Percentiles rank a stretch among this genome's conserved stretches.
Conservation (phyloP, 1,140 invertebrate species). For the Dendroctonus valens region DNA sequence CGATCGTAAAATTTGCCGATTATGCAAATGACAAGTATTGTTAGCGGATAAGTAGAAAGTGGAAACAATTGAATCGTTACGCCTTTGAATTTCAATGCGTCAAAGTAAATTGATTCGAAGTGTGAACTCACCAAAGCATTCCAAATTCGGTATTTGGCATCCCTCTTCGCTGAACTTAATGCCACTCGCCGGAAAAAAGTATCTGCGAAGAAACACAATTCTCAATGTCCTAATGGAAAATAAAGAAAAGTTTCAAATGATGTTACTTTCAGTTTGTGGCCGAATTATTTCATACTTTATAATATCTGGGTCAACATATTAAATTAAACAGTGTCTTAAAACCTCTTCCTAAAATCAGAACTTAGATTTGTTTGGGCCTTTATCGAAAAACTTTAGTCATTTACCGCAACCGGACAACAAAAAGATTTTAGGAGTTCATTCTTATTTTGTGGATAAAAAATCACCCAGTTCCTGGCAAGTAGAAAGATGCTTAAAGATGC, state of each 20-base stretch:
- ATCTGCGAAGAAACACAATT: neutral
- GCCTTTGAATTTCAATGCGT: no score
- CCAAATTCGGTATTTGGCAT: no score
- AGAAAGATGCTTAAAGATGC: no score
- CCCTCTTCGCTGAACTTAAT: no score
- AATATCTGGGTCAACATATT: constrained; percentile 8
- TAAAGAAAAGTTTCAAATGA: neutral
- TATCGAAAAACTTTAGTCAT: constrained; percentile 17
- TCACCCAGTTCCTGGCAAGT: no score
- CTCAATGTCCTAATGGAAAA: neutral
- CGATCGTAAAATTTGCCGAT: no score
- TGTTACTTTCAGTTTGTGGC: neutral
- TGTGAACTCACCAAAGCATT: no score
- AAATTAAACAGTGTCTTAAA: constrained; percentile 1
- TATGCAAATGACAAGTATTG: neutral
- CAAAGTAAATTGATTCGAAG: no score
- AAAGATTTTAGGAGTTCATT: constrained; percentile 16
- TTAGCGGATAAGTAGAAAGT: neutral
- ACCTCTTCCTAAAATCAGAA: neutral
- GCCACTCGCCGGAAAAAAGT: neutral
- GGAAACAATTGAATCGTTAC: no score
- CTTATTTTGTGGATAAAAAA: constrained; percentile 4
- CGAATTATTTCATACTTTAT: constrained; percentile 9
- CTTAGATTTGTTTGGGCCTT: constrained; percentile 3
- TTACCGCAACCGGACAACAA: constrained; percentile 17